phyloP scores from a whole-genome alignment of 2,888 invertebrate species.

The Eudasyphora cyanicolor region DNA sequence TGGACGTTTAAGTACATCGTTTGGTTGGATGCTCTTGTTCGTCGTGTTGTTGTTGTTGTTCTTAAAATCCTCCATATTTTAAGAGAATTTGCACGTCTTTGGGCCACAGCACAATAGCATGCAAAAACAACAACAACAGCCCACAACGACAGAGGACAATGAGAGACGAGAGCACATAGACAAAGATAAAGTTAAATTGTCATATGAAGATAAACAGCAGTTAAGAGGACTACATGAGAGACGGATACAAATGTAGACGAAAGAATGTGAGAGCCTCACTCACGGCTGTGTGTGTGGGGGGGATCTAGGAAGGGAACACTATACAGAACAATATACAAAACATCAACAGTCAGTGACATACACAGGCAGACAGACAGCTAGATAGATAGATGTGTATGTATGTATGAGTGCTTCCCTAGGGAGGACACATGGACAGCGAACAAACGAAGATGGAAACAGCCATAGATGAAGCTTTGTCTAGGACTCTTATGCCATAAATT shows the following conservation, averaged over 20 bases:
- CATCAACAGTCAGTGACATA: background rate
- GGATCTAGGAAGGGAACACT: background rate
- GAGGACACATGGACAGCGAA: background rate
- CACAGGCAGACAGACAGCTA: background rate
- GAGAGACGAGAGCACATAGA: constrained; percentile 42
- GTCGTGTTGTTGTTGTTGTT: background rate
- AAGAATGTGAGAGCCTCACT: no score
- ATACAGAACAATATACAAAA: background rate
- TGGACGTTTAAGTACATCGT: constrained; percentile 7
- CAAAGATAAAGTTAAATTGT: constrained; percentile 70
- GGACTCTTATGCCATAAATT: constrained; percentile 57
- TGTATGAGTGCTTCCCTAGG: background rate
- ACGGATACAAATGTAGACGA: background rate
- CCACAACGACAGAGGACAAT: background rate
- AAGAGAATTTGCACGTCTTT: background rate
- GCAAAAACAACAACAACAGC: constrained; percentile 14
- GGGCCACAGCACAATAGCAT: background rate
- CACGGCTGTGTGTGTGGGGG: background rate
- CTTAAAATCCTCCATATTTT: background rate
- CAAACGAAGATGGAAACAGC: background rate
- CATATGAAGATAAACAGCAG: constrained; percentile 71
- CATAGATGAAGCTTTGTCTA: background rate
- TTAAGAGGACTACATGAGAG: constrained; percentile 65
- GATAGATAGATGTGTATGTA: background rate
- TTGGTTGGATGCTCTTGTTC: no score